phyloP scores from a whole-genome alignment of 37 sponge, comb jelly and placozoan genomes.

The Hexactinellida sp. region DNA sequence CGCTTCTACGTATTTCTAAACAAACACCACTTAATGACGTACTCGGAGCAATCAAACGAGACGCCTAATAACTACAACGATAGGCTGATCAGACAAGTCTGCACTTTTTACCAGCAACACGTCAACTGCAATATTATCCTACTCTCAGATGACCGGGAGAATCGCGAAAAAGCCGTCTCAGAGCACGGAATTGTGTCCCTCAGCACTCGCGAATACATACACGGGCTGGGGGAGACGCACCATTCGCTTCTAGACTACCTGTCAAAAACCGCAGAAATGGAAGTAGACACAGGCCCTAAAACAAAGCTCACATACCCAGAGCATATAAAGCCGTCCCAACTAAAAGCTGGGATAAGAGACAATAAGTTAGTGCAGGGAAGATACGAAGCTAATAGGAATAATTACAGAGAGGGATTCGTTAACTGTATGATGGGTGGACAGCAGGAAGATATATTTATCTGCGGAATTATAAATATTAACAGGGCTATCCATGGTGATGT shows the following conservation, averaged over 20 bases:
- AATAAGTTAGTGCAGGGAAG: slow-evolving; percentile 53
- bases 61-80: slow-evolving; percentile 82
- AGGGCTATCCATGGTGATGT: slow-evolving; percentile 80
- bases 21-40: slow-evolving; percentile 80
- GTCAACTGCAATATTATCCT: slow-evolving; percentile 38
- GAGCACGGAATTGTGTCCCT: slow-evolving; percentile 33
- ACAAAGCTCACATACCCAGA: slow-evolving; percentile 49
- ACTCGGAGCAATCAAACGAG: slow-evolving; percentile 44
- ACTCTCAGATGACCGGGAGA: slow-evolving; percentile 76
- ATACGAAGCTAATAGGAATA: slow-evolving; percentile 71
- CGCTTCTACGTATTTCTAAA: slow-evolving; percentile 81
- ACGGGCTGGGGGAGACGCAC: slow-evolving; percentile 31
- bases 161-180: slow-evolving; percentile 41
- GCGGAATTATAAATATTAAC: slow-evolving; percentile 60
- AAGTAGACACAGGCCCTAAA: not conserved
- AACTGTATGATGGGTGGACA: slow-evolving; percentile 32
- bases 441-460: slow-evolving; percentile 50
- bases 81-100: slow-evolving; percentile 59
- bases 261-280: slow-evolving; percentile 19
- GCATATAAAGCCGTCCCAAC: slow-evolving; percentile 41
- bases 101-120: slow-evolving; percentile 59
- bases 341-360: slow-evolving; percentile 62
- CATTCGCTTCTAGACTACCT: slow-evolving; percentile 63
- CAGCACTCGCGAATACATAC: slow-evolving; percentile 55
- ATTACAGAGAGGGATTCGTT: slow-evolving; percentile 61